A percentile compares a stretch with the other conserved stretches of the same genome.
Conservation (phyloP, 2,797 vertebrate genomes). For the Mus spretus region DNA sequence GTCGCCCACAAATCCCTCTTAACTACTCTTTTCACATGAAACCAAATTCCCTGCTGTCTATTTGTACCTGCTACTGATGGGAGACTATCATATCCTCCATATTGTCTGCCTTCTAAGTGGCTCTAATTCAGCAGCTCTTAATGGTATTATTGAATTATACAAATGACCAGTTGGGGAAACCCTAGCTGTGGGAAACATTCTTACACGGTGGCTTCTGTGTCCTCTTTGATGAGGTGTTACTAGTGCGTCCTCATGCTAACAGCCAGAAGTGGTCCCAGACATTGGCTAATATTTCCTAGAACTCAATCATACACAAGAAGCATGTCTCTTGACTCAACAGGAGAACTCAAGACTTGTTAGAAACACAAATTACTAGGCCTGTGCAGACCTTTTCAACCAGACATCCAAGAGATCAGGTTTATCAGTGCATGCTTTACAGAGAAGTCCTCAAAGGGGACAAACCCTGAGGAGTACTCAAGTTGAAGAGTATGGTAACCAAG, state of each 20-base stretch:
- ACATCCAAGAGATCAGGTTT: neutral
- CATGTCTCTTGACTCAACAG: neutral
- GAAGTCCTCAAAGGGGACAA: neutral
- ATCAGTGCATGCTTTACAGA: neutral
- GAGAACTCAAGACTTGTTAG: neutral
- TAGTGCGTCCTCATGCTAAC: neutral
- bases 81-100: neutral
- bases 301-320: neutral
- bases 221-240: neutral
- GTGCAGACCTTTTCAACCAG: neutral
- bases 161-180: neutral
- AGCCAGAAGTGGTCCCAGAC: neutral
- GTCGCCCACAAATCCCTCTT: conserved; percentile 44
- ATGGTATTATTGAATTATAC: neutral
- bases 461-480: neutral
- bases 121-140: neutral
- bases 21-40: conserved; percentile 42
- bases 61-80: neutral
- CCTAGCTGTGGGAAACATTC: neutral
- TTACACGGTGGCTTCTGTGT: neutral
- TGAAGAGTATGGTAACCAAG: conserved; percentile 1
- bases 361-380: neutral
- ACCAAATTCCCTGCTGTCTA: neutral
- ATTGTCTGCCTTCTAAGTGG: neutral
- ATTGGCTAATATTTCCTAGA: neutral